A percentile compares a stretch with the other conserved stretches of the same genome.
Conservation (phyloP, 2,888 invertebrate genomes). For the Carabus problematicus region DNA sequence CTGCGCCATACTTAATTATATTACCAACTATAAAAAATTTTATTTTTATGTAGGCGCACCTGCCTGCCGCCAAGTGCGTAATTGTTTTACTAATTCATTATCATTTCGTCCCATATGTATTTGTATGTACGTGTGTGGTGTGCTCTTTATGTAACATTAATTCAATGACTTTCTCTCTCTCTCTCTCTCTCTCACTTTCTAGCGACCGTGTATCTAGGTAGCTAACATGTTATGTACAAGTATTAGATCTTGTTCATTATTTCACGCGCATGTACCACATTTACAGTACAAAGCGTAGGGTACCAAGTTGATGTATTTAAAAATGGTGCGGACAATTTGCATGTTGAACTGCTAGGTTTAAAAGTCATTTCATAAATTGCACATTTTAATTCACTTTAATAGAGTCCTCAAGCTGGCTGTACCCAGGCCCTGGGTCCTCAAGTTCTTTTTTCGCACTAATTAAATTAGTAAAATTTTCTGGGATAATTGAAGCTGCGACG, state of each 20-base stretch:
- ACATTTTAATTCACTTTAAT: conserved; percentile 17
- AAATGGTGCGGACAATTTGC: too few species aligned
- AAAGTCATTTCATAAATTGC: neutral
- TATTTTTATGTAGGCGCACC: conserved; percentile 4
- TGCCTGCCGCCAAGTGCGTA: neutral
- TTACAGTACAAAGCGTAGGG: neutral
- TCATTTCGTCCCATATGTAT: too few species aligned
- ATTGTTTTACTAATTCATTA: too few species aligned
- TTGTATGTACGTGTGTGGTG: neutral
- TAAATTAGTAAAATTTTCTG: conserved; percentile 9
- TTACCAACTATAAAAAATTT: neutral
- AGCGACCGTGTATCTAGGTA: too few species aligned
- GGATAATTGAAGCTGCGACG: neutral
- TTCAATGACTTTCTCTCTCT: too few species aligned
- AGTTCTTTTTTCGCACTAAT: conserved; percentile 15
- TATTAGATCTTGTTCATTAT: neutral
- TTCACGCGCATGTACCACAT: neutral
- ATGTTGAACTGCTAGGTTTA: too few species aligned
- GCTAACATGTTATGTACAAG: too few species aligned
- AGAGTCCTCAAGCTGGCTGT: conserved; percentile 1
- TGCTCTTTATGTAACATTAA: too few species aligned
- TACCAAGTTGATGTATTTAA: neutral
- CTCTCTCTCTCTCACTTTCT: too few species aligned
- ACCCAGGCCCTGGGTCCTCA: neutral
- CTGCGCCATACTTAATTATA: neutral